phyloP scores from a whole-genome alignment of 2,797 vertebrate species.

The Ptychadena robeensis region DNA sequence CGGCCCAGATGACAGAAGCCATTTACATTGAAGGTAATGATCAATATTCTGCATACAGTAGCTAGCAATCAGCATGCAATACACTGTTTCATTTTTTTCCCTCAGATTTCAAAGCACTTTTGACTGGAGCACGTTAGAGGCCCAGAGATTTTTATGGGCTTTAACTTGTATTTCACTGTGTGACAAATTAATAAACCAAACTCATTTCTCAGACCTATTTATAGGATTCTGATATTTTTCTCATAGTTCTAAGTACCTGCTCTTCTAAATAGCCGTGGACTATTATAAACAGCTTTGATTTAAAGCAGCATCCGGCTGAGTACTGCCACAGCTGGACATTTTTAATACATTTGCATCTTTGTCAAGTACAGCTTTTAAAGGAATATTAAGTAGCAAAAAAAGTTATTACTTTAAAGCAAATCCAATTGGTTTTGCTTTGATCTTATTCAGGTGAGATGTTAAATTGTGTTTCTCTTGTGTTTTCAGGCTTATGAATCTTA shows the following conservation, averaged over 20 bases:
- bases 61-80: constrained; percentile 22
- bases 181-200: constrained; percentile 52
- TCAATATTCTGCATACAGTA: constrained; percentile 50
- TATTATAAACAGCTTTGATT: constrained; percentile 19
- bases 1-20: constrained; percentile 37
- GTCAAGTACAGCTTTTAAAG: background rate
- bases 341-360: background rate
- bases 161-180: constrained; percentile 32
- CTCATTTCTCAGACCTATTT: constrained; percentile 36
- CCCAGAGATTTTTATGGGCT: constrained; percentile 14
- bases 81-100: constrained; percentile 40
- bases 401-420: no score
- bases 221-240: constrained; percentile 39
- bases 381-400: no score
- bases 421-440: background rate
- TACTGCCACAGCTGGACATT: background rate
- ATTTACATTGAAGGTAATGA: constrained; percentile 52
- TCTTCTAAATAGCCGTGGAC: background rate
- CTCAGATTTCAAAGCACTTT: constrained; percentile 45
- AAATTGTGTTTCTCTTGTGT: background rate
- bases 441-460: background rate
- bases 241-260: constrained; percentile 13
- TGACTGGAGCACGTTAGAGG: constrained; percentile 13
- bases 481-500: no score
- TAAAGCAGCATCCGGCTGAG: constrained; percentile 7